A percentile compares a stretch with the other conserved stretches of the same genome.
Evolutionary conservation across 1,140 invertebrate species (phyloP).

Genomic region (Drosophila trapezifrons): DNA sequence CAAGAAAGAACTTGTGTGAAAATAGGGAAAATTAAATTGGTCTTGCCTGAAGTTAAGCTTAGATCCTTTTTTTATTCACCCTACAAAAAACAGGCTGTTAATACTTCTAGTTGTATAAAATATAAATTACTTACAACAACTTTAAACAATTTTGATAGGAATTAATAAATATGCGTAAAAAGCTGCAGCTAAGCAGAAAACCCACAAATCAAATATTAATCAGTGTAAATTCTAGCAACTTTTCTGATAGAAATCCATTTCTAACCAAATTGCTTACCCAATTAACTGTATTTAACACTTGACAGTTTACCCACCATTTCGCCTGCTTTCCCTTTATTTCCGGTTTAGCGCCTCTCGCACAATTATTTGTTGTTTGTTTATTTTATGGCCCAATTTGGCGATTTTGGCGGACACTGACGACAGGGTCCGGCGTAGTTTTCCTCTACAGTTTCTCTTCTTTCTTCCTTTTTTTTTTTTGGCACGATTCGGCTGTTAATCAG

Average conservation of each 20-base stretch:
- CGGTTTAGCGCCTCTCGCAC: conserved; percentile 4
- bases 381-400: conserved; percentile 32
- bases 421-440: conserved; percentile 11
- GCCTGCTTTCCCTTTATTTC: conserved; percentile 19
- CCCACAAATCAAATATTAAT: too few relatives aligned
- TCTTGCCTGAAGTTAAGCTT: too few relatives aligned
- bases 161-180: too few relatives aligned
- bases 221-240: too few relatives aligned
- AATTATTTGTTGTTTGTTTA: conserved; percentile 41
- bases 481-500: conserved; percentile 37
- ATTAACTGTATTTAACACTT: conserved; percentile 28
- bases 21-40: background rate
- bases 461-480: conserved; percentile 6
- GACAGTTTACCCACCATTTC: conserved; percentile 39
- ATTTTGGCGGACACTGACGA: conserved; percentile 16
- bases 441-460: background rate
- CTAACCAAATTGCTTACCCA: background rate
- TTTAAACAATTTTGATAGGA: background rate
- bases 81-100: too few relatives aligned
- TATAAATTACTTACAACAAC: background rate
- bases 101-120: background rate
- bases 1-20: too few relatives aligned
- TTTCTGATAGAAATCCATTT: background rate
- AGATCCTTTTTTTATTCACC: too few relatives aligned
- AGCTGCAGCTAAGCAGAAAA: too few relatives aligned